Evolutionary conservation across 2,797 vertebrate genomes (phyloP), one percentile per base, ranked within the genome.

Genomic region (Coregonus suidteri): DNA sequence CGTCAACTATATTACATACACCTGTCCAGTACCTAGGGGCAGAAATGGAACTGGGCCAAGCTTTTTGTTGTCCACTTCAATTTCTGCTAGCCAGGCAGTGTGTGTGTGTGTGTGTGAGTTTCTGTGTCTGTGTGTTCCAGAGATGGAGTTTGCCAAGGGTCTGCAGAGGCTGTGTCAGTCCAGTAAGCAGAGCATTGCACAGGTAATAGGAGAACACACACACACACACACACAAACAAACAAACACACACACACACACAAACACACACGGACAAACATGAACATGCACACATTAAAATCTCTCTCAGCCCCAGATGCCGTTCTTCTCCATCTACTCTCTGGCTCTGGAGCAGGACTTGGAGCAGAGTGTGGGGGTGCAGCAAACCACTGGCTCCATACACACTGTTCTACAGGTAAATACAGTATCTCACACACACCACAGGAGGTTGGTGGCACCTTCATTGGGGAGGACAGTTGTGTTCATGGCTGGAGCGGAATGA

Each of bases 321-420:
- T 95, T 99, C 71, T 95, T 95, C 89, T 98, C 97, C 87, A 98
- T 99, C 92, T 99, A 98, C 87, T 96, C 96, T 30, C 93, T 98
- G 93, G 95, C 97, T 16, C 90, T 99, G 93, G 98, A 99, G 88
- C 98, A 99, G 90, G 98, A 99, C 77, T 91, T 95, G 90, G 98
- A 99, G 69, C 94, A 96, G 0, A 94, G 96, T 3, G 81, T 90
- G 0, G 89, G 92, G 0, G 87, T 96, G 56, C 91, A 96, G 83
- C 96, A 98, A 85, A 93, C 95, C 0, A 93, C 83, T 81, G 76
- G 20, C 86, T 96, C 94, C 0, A 91, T 98, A 78, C 95, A 97
- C 83, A 95, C 56, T 2, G 16, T 59, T 59, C n/a, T 59, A 59
- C 56, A 59, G 56, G 56, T 47, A 47, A 9, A 47, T 47, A 47